phyloP scores from a whole-genome alignment of 2,113 vertebrate genomes.

The Lates calcarifer region DNA sequence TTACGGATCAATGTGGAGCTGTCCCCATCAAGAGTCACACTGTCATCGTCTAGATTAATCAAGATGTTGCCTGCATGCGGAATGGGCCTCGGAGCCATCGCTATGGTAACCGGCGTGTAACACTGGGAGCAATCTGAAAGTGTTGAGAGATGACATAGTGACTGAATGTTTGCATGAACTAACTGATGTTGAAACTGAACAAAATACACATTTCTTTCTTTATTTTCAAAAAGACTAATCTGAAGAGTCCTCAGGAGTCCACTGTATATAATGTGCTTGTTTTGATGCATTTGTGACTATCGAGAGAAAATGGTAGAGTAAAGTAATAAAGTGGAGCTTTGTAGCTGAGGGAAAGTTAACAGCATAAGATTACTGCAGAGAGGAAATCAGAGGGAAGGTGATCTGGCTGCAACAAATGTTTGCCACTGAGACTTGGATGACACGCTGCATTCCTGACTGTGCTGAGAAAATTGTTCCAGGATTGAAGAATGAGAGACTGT shows the following conservation, averaged over 20 bases:
- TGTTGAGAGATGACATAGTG: conserved; percentile 20
- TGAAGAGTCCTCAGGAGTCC: neutral
- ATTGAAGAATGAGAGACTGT: conserved; percentile 11
- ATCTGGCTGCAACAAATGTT: conserved; percentile 24
- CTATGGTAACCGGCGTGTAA: conserved; percentile 68
- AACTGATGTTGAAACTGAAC: neutral
- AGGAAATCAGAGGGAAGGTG: neutral
- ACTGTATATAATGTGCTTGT: neutral
- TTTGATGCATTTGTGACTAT: neutral
- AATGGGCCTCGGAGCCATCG: conserved; percentile 59
- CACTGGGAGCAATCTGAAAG: conserved; percentile 34
- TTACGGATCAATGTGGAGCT: conserved; percentile 84
- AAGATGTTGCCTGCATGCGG: conserved; percentile 81
- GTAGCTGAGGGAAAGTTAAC: neutral
- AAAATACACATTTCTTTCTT: conserved; percentile 4
- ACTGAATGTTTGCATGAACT: conserved; percentile 43
- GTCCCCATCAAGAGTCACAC: conserved; percentile 77
- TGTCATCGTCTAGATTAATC: conserved; percentile 85
- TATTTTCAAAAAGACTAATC: neutral
- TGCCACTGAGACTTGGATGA: conserved; percentile 35
- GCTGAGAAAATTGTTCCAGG: conserved; percentile 35
- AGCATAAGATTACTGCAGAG: conserved; percentile 1
- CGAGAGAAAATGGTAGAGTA: neutral
- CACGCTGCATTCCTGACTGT: conserved; percentile 48
- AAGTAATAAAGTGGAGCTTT: too few relatives aligned